These are phyloP conservation scores for Eurystomus glaucurus DNA, from an alignment of 2,797 vertebrate genomes.

Conservation along the genomic window DNA sequence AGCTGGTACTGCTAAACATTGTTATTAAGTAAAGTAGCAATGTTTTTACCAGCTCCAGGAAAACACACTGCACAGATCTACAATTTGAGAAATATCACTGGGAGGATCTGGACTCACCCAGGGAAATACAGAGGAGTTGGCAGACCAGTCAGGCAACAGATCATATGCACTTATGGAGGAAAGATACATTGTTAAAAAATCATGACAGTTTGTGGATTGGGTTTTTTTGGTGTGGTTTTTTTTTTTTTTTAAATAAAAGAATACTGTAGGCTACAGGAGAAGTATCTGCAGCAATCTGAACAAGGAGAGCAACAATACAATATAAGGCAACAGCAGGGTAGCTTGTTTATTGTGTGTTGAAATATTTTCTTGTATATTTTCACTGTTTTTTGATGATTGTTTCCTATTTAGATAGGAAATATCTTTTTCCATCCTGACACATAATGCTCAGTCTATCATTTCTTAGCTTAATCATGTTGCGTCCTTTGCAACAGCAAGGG, in stretches of 20 bases:
- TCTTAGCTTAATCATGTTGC: conserved; percentile 41
- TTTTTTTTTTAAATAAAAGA: neutral
- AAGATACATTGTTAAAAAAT: neutral
- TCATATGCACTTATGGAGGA: neutral
- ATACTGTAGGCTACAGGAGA: neutral
- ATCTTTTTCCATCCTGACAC: neutral
- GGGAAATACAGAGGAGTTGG: neutral
- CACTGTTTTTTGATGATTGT: conserved; percentile 15
- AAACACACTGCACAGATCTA: conserved; percentile 5
- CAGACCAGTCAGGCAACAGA: neutral
- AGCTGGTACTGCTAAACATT: neutral
- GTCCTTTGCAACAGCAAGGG: conserved; percentile 38
- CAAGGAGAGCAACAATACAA: neutral
- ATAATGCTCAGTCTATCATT: neutral
- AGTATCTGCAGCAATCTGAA: neutral
- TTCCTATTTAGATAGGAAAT: conserved; percentile 18
- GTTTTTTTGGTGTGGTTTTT: neutral
- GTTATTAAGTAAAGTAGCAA: conserved; percentile 23
- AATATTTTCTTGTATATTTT: conserved; percentile 24
- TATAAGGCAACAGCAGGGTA: neutral
- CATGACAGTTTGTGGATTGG: neutral
- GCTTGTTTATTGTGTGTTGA: neutral
- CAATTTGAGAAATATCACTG: neutral
- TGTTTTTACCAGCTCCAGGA: neutral
- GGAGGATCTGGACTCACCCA: neutral